Conservation (phyloP, 2,797 vertebrate species). For the Nasua narica region DNA sequence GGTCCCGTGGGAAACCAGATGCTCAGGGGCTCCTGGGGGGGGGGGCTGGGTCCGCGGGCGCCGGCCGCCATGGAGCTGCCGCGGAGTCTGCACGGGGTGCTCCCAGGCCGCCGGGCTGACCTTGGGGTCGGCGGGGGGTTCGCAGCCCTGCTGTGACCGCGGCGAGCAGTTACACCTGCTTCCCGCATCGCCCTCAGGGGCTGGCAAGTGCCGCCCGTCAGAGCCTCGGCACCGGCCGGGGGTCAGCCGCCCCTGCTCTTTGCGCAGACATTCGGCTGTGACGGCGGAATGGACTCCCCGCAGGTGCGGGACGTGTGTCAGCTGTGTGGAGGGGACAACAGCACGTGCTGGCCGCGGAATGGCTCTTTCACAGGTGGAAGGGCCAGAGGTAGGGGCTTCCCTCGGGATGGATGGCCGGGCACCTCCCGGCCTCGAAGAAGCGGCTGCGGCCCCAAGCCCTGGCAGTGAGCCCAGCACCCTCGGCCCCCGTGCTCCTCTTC, state of each 20-base stretch:
- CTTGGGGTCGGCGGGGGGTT: not conserved
- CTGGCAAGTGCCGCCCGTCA: rapidly evolving
- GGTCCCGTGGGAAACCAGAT: not conserved
- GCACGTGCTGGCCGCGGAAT: slow-evolving; percentile 85
- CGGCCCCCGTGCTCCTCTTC: rapidly evolving
- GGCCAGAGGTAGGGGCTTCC: slow-evolving; percentile 85
- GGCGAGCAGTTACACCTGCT: rapidly evolving
- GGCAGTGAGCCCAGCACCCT: not conserved
- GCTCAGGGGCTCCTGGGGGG: rapidly evolving
- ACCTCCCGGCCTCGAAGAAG: no score
- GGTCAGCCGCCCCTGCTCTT: slow-evolving; percentile 12
- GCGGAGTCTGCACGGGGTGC: not conserved
- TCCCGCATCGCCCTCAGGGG: not conserved
- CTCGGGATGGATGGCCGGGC: rapidly evolving
- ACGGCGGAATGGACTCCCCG: slow-evolving; percentile 89
- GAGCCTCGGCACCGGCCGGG: not conserved
- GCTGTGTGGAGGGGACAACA: slow-evolving; percentile 92
- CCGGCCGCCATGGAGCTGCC: rapidly evolving
- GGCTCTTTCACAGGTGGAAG: slow-evolving; percentile 88
- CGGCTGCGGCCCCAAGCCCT: not conserved
- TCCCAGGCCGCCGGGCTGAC: not conserved
- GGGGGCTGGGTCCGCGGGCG: not conserved
- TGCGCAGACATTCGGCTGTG: slow-evolving; percentile 92
- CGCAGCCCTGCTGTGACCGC: not conserved
- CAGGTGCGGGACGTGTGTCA: slow-evolving; percentile 88